Base-by-base conservation (phyloP, 2,797 vertebrate genomes). In the Gambusia yucatana region DNA sequence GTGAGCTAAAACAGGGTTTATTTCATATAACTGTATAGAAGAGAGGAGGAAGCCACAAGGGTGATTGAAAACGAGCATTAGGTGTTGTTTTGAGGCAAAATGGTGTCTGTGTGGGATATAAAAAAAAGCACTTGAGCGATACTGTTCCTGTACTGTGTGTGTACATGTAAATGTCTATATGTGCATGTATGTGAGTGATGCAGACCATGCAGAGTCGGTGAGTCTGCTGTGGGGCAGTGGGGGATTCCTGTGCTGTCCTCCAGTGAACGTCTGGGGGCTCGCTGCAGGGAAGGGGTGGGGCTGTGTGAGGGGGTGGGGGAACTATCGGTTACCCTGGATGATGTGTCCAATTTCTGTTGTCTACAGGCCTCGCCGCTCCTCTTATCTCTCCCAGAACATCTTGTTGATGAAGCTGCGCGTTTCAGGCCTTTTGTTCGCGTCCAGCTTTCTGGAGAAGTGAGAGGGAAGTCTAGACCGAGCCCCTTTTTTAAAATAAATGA, bases 181-280 rank as follows among this genome's bases (percentile, higher is more conserved):
- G 52, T 84, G 82, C 77, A 76, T 72, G 77, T 70, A 73, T 77
- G 61, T 25, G 79, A 86, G 79, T 74, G 82, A 77, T 79, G 61
- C 72, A 82, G 77, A 86, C 81, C 74, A 67, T 87, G 85, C 88
- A 92, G 89, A 94, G 91, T 91, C 92, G 90, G 84, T 83, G 79
- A 89, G 91, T 94, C 92, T 93, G 87, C 78, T 59, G 57, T 82
- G 78, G 78, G 86, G 80, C 87, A 75, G 43, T 85, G 81, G 86
- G 91, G 90, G 91, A 93, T 91, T 94, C 91, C 90, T 92, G 83
- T 85, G 89, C 73, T 84, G 89, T 83, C 85, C 88, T 84, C 78
- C n/a, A 6, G 65, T 79, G 82, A 87, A 77, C 73, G 78, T 88
- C 83, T 90, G 82, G 84, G 81, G 87, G 69, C 89, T 87, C 80